Percentiles rank a stretch among this genome's conserved stretches.
phyloP scores from a whole-genome alignment of 2,797 vertebrate species.

The Simalia tracyae region DNA sequence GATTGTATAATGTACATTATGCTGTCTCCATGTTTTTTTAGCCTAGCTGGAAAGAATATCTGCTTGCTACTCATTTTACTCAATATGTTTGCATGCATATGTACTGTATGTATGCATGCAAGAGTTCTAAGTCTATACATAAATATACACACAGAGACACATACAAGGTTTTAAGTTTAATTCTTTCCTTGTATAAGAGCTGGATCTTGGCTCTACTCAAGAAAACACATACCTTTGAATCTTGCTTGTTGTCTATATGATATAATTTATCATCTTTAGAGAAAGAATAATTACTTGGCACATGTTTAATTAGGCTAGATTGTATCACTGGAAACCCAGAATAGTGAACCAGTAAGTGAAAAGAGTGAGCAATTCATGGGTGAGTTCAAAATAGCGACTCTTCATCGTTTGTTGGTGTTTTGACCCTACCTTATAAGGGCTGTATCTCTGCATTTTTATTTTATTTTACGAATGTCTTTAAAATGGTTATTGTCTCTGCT shows the following conservation, averaged over 20 bases:
- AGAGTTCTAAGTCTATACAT: neutral
- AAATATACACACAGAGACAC: neutral
- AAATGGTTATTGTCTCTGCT: neutral
- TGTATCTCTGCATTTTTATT: neutral
- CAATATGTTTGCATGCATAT: neutral
- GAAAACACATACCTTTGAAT: neutral
- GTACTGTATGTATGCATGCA: neutral
- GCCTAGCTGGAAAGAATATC: neutral
- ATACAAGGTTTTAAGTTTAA: neutral
- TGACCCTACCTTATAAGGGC: neutral
- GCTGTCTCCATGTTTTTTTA: neutral
- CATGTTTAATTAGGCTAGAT: neutral
- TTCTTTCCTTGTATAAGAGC: neutral
- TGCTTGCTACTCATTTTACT: neutral
- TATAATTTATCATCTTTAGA: neutral
- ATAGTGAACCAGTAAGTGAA: neutral
- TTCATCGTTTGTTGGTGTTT: neutral
- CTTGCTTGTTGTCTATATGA: neutral
- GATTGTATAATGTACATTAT: neutral
- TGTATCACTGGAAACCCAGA: neutral
- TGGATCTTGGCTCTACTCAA: neutral
- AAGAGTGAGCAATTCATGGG: neutral
- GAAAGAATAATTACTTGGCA: conserved; percentile 1
- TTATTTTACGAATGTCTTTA: neutral
- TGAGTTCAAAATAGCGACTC: neutral